These are phyloP conservation scores for Drosophila rellima DNA, from an alignment of 2,888 invertebrate genomes.

Conservation along the genomic window DNA sequence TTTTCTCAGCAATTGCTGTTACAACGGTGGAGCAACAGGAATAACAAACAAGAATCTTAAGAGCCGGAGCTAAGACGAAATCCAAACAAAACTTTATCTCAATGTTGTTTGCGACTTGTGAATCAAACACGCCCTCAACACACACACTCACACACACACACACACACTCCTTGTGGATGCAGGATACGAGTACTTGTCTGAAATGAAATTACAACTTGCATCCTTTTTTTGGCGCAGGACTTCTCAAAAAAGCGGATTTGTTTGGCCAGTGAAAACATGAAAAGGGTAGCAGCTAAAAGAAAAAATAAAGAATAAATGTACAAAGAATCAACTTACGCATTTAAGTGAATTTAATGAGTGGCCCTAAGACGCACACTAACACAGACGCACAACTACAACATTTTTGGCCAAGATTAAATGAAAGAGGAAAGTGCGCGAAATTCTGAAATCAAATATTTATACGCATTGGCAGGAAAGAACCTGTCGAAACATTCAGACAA, in stretches of 20 bases:
- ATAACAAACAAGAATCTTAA: constrained; percentile 66
- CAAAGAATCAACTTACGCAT: constrained; percentile 61
- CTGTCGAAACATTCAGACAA: constrained; percentile 46
- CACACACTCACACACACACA: constrained; percentile 26
- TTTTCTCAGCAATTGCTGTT: constrained; percentile 12
- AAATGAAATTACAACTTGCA: constrained; percentile 82
- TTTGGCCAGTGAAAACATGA: constrained; percentile 72
- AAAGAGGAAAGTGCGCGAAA: constrained; percentile 34
- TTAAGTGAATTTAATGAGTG: constrained; percentile 62
- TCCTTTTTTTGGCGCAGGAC: constrained; percentile 60
- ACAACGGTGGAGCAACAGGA: constrained; percentile 36
- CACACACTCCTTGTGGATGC: constrained; percentile 24
- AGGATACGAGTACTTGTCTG: constrained; percentile 55
- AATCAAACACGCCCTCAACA: constrained; percentile 63
- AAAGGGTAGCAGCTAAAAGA: constrained; percentile 44
- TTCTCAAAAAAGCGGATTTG: constrained; percentile 45
- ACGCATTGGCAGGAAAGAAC: constrained; percentile 37
- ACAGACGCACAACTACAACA: constrained; percentile 19
- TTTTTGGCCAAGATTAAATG: constrained; percentile 17
- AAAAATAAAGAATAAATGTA: constrained; percentile 19
- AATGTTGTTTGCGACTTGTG: constrained; percentile 74
- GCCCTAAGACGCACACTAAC: constrained; percentile 24
- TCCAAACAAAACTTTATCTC: constrained; percentile 80
- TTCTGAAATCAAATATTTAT: constrained; percentile 65
- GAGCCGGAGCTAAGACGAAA: constrained; percentile 63